phyloP scores from a whole-genome alignment of 1,140 invertebrate genomes.

The Adelges cooleyi region DNA sequence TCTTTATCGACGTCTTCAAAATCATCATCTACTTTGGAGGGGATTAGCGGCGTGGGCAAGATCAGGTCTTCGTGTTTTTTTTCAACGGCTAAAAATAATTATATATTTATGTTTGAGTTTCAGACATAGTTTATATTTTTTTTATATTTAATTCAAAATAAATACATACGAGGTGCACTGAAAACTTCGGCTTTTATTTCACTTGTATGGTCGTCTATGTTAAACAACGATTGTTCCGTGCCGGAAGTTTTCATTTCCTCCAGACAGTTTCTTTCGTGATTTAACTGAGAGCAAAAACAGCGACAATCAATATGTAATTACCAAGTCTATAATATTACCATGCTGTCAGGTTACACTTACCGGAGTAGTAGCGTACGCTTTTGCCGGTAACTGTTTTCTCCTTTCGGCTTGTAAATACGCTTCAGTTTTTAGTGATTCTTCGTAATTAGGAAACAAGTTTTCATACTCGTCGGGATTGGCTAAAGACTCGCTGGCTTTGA shows the following conservation, averaged over 20 bases:
- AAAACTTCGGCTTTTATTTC: not conserved
- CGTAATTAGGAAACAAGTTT: conserved; percentile 77
- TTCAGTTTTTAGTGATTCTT: conserved; percentile 63
- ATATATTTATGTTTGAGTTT: not conserved
- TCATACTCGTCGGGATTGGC: conserved; percentile 93
- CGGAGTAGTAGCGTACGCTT: conserved; percentile 40
- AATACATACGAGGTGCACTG: not conserved
- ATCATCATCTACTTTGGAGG: conserved; percentile 2
- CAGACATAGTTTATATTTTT: too few relatives aligned
- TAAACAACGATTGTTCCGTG: conserved; percentile 38
- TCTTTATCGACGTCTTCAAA: conserved; percentile 32
- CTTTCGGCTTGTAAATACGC: conserved; percentile 48
- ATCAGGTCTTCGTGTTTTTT: conserved; percentile 10
- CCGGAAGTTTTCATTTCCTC: conserved; percentile 58
- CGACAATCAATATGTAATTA: not conserved
- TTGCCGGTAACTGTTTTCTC: conserved; percentile 44
- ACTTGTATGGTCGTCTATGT: conserved; percentile 27
- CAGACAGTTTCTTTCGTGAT: conserved; percentile 56
- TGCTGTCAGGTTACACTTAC: conserved; percentile 35
- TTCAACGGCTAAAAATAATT: not conserved
- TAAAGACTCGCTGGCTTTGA: conserved; percentile 82
- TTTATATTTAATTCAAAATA: too few relatives aligned
- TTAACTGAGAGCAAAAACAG: conserved; percentile 43
- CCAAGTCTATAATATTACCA: not conserved
- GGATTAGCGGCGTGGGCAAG: not conserved